These are phyloP conservation scores for Macaca fascicularis DNA, from an alignment of 2,113 vertebrate species.

Conservation along the genomic window DNA sequence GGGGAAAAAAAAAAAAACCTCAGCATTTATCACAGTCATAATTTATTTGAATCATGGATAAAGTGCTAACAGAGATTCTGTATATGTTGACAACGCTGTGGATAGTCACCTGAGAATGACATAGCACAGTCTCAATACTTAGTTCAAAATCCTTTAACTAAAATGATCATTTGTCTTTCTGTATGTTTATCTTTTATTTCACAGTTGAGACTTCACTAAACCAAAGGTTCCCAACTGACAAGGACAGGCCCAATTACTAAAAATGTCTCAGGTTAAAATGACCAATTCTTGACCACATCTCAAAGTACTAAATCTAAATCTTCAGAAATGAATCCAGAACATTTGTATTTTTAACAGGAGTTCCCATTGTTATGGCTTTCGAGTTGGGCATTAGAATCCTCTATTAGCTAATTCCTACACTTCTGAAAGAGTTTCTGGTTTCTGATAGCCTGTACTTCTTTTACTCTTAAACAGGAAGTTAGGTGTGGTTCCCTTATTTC, in stretches of 20 bases:
- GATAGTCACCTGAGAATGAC: background rate
- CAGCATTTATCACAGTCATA: background rate
- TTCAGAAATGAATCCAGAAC: background rate
- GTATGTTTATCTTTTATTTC: background rate
- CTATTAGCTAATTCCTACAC: background rate
- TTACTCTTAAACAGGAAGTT: background rate
- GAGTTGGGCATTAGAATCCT: background rate
- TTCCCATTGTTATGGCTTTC: background rate
- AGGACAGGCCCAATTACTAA: background rate
- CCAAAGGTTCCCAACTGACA: background rate
- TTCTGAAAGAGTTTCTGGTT: background rate
- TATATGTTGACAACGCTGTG: background rate
- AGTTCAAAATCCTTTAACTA: background rate
- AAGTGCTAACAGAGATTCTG: constrained; percentile 23
- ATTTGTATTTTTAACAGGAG: background rate
- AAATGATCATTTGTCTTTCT: background rate
- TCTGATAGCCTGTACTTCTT: background rate
- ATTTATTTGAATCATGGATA: constrained; percentile 55
- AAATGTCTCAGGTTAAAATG: background rate
- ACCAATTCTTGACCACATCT: background rate
- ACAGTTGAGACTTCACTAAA: background rate
- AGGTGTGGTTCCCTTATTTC: background rate
- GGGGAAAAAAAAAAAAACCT: background rate
- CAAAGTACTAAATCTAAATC: background rate
- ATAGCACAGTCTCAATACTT: background rate